Percentiles rank a stretch among this genome's conserved stretches.
phyloP scores from a whole-genome alignment of 2,797 vertebrate species.

The Gallinago nigripennis region DNA sequence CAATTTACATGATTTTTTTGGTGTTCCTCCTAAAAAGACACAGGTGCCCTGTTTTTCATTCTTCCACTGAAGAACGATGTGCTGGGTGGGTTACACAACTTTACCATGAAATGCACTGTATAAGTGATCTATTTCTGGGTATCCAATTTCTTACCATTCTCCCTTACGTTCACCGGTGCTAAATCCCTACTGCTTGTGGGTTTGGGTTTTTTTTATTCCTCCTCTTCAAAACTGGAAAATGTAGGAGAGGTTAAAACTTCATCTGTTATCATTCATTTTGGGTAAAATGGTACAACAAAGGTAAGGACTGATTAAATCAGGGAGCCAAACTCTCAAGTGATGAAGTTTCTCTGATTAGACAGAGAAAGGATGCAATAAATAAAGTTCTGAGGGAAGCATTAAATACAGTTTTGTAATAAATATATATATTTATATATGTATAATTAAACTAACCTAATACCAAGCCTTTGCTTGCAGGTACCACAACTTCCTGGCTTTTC shows the following conservation, averaged over 20 bases:
- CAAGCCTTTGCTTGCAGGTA: slow-evolving; percentile 77
- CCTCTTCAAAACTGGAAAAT: neutral
- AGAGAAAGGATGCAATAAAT: neutral
- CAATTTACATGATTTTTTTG: neutral
- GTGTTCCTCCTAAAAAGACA: neutral
- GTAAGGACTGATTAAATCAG: neutral
- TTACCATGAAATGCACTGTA: neutral
- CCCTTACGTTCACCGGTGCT: neutral
- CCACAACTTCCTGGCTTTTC: slow-evolving; percentile 93
- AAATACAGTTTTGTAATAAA: neutral
- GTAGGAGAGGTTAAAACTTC: neutral
- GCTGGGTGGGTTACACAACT: neutral
- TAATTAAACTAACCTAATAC: neutral
- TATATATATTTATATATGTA: neutral
- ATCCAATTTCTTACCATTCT: neutral
- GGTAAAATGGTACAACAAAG: neutral
- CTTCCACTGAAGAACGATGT: neutral
- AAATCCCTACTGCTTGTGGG: neutral
- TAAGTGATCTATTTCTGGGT: neutral
- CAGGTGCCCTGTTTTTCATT: neutral
- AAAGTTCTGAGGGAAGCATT: neutral
- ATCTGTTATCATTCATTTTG: neutral
- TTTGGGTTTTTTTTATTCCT: neutral
- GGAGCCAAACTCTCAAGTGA: neutral
- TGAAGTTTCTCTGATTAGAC: neutral